A percentile compares a stretch with the other conserved stretches of the same genome.
phyloP scores from a whole-genome alignment of 2,888 invertebrate species.

The Sepiola atlantica region DNA sequence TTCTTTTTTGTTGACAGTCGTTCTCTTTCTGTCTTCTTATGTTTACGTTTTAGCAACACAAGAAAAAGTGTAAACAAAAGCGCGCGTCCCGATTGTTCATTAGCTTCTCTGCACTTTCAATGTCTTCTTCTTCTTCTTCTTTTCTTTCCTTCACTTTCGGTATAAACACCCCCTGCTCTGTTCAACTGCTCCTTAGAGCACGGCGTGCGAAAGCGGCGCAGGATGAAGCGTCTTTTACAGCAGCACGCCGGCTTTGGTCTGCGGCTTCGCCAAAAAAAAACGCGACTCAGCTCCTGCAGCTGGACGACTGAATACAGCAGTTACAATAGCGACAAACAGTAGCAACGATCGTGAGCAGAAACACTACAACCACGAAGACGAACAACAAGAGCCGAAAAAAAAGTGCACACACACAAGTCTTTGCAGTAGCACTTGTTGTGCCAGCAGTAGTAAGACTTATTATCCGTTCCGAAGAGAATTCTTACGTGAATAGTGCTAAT shows the following conservation, averaged over 20 bases:
- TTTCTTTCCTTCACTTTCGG: not conserved
- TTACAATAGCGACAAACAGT: not conserved
- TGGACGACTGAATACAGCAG: not conserved
- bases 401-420: not conserved
- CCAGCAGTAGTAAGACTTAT: not conserved
- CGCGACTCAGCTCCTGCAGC: not conserved
- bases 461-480: not conserved
- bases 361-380: not conserved
- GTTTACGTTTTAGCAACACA: too few species aligned
- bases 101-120: not conserved
- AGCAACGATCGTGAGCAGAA: not conserved
- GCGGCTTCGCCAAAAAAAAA: not conserved
- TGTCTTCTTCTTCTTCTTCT: not conserved
- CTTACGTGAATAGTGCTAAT: not conserved
- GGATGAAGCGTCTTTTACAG: not conserved
- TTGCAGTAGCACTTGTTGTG: not conserved
- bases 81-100: too few species aligned
- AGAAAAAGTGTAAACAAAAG: too few species aligned
- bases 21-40: too few species aligned
- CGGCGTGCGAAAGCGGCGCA: not conserved
- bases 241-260: slow-evolving; percentile 21
- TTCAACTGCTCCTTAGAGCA: not conserved
- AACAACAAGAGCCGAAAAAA: too few species aligned
- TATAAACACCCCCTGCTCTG: not conserved
- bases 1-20: too few species aligned